phyloP scores from a whole-genome alignment of 2,888 invertebrate genomes.

The Lasioglossum vierecki region DNA sequence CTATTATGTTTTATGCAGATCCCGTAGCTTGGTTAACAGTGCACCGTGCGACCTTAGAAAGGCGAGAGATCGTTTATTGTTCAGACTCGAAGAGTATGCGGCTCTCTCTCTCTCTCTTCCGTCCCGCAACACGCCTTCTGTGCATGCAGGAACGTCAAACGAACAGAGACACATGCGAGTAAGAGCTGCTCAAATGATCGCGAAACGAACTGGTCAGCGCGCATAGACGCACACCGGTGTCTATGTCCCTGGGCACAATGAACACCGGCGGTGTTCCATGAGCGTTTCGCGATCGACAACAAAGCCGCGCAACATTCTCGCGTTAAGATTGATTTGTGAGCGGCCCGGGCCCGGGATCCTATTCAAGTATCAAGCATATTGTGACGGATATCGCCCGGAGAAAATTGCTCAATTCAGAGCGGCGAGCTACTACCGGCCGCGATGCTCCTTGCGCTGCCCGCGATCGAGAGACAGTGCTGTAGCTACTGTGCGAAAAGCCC shows the following conservation, averaged over 20 bases:
- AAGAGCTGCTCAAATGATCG: constrained; percentile 8
- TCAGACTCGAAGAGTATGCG: constrained; percentile 24
- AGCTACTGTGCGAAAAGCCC: constrained; percentile 45
- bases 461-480: constrained; percentile 34
- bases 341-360: constrained; percentile 54
- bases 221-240: constrained; percentile 9
- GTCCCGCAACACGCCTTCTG: background rate
- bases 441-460: constrained; percentile 50
- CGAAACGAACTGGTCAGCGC: constrained; percentile 32
- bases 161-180: background rate
- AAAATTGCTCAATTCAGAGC: constrained; percentile 71
- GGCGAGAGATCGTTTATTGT: constrained; percentile 61
- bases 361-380: constrained; percentile 67
- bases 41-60: constrained; percentile 62
- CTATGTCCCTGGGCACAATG: constrained; percentile 10
- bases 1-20: constrained; percentile 70
- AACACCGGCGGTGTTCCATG: constrained; percentile 34
- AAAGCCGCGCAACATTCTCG: constrained; percentile 52
- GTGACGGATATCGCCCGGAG: constrained; percentile 65
- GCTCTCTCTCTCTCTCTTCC: background rate
- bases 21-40: constrained; percentile 42
- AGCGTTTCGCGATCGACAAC: constrained; percentile 59
- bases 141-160: background rate
- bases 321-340: constrained; percentile 67
- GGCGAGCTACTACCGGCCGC: constrained; percentile 39